phyloP scores from a whole-genome alignment of 2,797 vertebrate species.

The Rhadinocentrus ornatus region DNA sequence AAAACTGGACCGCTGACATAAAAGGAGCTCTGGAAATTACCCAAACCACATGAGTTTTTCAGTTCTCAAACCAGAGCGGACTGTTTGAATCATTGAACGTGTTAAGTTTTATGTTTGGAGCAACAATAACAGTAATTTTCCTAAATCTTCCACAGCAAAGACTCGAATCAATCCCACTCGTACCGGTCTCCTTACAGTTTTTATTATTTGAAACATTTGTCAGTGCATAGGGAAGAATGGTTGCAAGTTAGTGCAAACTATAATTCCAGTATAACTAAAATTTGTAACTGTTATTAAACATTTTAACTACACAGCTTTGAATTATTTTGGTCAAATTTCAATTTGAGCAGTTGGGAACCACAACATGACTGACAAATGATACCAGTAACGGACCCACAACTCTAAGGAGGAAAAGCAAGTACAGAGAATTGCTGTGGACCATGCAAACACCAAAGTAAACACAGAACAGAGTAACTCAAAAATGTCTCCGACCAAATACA shows the following conservation, averaged over 20 bases:
- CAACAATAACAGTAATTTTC: background rate
- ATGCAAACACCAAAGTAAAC: background rate
- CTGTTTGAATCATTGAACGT: background rate
- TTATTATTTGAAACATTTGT: constrained; percentile 10
- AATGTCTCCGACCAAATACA: constrained; percentile 1
- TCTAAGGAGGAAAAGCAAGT: background rate
- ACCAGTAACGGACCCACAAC: background rate
- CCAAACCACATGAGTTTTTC: background rate
- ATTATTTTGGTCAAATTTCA: constrained; percentile 9
- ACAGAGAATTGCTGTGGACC: background rate
- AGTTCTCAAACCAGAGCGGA: constrained; percentile 4
- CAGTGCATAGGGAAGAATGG: background rate
- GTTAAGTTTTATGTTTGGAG: constrained; percentile 4
- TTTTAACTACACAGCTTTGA: background rate
- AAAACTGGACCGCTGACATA: constrained; percentile 76
- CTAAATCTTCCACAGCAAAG: background rate
- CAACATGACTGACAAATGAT: background rate
- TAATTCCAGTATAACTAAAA: background rate
- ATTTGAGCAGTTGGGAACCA: background rate
- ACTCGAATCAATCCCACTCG: background rate
- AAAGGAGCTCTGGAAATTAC: background rate
- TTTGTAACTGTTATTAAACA: constrained; percentile 14
- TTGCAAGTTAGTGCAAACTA: background rate
- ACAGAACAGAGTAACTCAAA: background rate
- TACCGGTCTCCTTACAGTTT: constrained; percentile 9